These are phyloP conservation scores for Stichopus horrens DNA, from an alignment of 53 echinoderm and acorn worm species.

Conservation along the genomic window DNA sequence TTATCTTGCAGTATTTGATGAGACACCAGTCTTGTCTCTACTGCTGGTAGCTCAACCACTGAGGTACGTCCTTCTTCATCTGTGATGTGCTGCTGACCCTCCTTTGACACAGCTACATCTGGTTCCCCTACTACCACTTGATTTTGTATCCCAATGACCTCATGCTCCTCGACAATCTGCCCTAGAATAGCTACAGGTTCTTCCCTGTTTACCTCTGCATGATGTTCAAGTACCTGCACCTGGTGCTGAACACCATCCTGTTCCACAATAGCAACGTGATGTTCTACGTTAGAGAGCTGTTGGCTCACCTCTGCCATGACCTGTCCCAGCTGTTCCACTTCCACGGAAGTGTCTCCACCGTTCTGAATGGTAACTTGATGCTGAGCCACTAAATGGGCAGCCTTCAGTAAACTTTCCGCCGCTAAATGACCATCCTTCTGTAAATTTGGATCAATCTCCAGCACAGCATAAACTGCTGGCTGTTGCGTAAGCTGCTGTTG, in stretches of 20 bases:
- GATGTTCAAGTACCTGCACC: slow-evolving; percentile 14
- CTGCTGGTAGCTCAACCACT: background rate
- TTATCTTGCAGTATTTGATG: background rate
- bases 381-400: slow-evolving; percentile 36
- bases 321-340: slow-evolving; percentile 15
- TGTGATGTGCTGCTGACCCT: slow-evolving; percentile 24
- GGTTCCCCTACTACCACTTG: slow-evolving; percentile 13
- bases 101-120: background rate
- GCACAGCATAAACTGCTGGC: background rate
- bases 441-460: slow-evolving; percentile 1
- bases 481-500: background rate
- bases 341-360: background rate
- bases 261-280: background rate
- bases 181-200: background rate
- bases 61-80: background rate
- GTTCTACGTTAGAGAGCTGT: background rate
- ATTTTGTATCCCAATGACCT: slow-evolving; percentile 36
- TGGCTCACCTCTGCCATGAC: slow-evolving; percentile 20
- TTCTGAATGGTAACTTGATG: slow-evolving; percentile 5
- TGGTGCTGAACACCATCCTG: slow-evolving; percentile 28
- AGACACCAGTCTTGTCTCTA: background rate
- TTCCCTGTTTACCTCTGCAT: background rate
- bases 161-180: slow-evolving; percentile 36
- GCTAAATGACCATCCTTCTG: slow-evolving; percentile 10
- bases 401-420: slow-evolving; percentile 22